Percentiles rank a stretch among this genome's conserved stretches.
These are phyloP conservation scores for Serilophus lunatus DNA, from an alignment of 2,113 vertebrate genomes.

Conservation along the genomic window DNA sequence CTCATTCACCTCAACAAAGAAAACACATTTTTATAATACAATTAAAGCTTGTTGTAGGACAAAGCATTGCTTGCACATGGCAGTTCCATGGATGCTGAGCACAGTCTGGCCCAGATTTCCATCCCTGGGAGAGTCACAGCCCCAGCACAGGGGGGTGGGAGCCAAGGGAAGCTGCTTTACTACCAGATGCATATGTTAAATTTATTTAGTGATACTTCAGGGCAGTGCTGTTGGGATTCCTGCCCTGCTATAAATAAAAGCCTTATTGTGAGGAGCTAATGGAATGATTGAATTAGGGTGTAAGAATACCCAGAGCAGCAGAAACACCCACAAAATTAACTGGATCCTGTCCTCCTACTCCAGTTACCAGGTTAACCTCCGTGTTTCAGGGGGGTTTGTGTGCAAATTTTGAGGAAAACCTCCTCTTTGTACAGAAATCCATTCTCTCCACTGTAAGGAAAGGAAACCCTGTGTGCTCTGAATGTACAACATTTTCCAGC, in stretches of 20 bases:
- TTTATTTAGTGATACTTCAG: neutral
- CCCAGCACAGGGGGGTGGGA: neutral
- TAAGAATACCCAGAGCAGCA: neutral
- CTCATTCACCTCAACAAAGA: neutral
- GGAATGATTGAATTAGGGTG: neutral
- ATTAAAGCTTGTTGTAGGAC: neutral
- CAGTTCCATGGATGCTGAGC: neutral
- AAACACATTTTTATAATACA: neutral
- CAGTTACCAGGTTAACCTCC: neutral
- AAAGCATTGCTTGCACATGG: neutral
- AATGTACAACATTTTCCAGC: neutral
- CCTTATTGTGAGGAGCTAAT: neutral
- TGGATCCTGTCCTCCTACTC: neutral
- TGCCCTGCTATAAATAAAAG: neutral
- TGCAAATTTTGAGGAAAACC: neutral
- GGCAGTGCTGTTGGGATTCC: neutral
- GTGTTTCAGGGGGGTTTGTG: neutral
- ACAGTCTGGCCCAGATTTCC: neutral
- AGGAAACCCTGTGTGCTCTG: neutral
- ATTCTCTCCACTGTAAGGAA: neutral
- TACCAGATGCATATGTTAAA: neutral
- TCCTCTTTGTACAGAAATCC: neutral
- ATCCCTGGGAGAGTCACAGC: neutral
- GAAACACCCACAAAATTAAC: neutral
- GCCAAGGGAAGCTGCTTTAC: neutral